phyloP scores from a whole-genome alignment of 2,888 invertebrate species.

The Sinotaia quadrata region DNA sequence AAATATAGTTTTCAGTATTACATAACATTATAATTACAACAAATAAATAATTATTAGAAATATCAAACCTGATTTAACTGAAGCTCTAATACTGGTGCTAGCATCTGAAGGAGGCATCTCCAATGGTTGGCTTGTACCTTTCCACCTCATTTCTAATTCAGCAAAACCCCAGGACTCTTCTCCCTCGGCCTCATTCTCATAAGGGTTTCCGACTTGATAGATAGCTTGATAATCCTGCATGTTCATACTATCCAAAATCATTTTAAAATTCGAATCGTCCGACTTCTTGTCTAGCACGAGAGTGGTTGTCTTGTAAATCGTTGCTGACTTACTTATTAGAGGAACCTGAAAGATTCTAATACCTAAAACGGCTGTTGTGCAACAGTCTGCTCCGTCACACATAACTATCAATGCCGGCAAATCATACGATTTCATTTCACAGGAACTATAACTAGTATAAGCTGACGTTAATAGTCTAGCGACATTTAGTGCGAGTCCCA shows the following conservation, averaged over 20 bases:
- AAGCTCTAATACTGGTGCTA: slow-evolving; percentile 45
- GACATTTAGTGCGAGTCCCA: slow-evolving; percentile 8
- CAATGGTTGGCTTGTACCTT: slow-evolving; percentile 38
- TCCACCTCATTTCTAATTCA: slow-evolving; percentile 51
- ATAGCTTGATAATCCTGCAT: slow-evolving; percentile 10
- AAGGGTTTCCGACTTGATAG: slow-evolving; percentile 6
- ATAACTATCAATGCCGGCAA: slow-evolving; percentile 40
- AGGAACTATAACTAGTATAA: too few species aligned
- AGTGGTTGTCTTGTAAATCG: slow-evolving; percentile 42
- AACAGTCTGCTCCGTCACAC: slow-evolving; percentile 47
- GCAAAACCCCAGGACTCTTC: slow-evolving; percentile 39
- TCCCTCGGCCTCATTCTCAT: not conserved
- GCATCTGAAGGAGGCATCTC: slow-evolving; percentile 51
- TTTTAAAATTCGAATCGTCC: not conserved
- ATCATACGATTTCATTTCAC: not conserved
- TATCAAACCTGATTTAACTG: slow-evolving; percentile 35
- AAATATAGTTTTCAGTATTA: too few species aligned
- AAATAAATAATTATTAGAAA: not conserved
- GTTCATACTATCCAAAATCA: not conserved
- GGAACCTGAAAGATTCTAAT: slow-evolving; percentile 33
- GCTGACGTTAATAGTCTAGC: too few species aligned
- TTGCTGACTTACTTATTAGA: slow-evolving; percentile 35
- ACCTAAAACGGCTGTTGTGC: slow-evolving; percentile 42
- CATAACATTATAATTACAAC: too few species aligned
- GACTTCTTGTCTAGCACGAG: slow-evolving; percentile 20